Conservation (phyloP, 2,113 vertebrate species). For the Misgurnus anguillicaudatus region DNA sequence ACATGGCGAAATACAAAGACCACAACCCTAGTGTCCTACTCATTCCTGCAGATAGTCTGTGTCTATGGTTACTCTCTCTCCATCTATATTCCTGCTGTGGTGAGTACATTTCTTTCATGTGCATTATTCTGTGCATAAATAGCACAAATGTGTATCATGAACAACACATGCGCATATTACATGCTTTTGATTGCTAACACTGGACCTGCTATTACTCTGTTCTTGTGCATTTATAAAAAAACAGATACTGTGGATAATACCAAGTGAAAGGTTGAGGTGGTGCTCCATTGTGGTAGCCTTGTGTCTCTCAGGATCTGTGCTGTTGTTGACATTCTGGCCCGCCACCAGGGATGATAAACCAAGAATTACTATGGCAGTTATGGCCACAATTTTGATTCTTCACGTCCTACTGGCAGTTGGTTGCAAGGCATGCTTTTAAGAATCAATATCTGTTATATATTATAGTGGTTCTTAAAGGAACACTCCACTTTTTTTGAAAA, state of each 20-base stretch:
- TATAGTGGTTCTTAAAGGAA: neutral
- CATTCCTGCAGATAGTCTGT: slow-evolving; percentile 94
- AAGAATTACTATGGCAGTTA: slow-evolving; percentile 76
- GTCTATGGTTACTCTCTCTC: slow-evolving; percentile 96
- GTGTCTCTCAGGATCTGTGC: slow-evolving; percentile 88
- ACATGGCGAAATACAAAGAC: slow-evolving; percentile 92
- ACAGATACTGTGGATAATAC: slow-evolving; percentile 91
- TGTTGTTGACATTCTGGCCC: slow-evolving; percentile 94
- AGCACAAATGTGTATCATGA: neutral
- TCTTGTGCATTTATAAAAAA: neutral
- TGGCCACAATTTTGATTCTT: slow-evolving; percentile 78
- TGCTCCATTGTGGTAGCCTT: slow-evolving; percentile 82
- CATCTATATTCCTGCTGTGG: slow-evolving; percentile 92
- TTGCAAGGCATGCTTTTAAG: slow-evolving; percentile 81
- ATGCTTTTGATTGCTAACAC: no score
- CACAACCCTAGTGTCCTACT: slow-evolving; percentile 90
- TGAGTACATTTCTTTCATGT: slow-evolving; percentile 63
- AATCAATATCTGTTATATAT: neutral
- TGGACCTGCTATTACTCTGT: neutral
- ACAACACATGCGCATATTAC: no score
- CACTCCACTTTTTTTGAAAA: no score
- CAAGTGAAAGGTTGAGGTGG: slow-evolving; percentile 83
- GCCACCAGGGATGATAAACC: slow-evolving; percentile 89
- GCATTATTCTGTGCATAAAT: neutral
- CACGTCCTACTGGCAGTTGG: slow-evolving; percentile 88